A percentile compares a stretch with the other conserved stretches of the same genome.
phyloP scores from a whole-genome alignment of 1,140 invertebrate genomes.

The Oppia nitens region DNA sequence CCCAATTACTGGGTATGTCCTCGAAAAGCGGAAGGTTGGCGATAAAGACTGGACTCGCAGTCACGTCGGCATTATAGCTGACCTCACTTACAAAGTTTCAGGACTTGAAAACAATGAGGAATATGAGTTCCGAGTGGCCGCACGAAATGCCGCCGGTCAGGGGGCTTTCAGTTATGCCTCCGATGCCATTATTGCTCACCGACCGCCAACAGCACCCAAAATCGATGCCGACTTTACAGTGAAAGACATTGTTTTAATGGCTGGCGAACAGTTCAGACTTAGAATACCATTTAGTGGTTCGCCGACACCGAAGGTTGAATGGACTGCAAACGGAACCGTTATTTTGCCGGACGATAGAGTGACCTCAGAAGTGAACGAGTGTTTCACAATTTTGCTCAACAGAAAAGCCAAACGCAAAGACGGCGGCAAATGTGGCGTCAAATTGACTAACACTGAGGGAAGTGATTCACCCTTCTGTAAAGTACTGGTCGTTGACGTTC shows the following conservation, averaged over 20 bases:
- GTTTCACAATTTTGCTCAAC: constrained; percentile 66
- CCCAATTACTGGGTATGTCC: constrained; percentile 89
- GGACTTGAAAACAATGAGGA: constrained; percentile 82
- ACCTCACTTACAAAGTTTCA: constrained; percentile 92
- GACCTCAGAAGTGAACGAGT: constrained; percentile 56
- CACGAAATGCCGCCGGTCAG: constrained; percentile 85
- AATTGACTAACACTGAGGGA: constrained; percentile 71
- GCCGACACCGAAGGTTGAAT: constrained; percentile 75
- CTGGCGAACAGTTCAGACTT: constrained; percentile 89
- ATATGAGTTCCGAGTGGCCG: constrained; percentile 80
- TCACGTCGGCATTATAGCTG: constrained; percentile 81
- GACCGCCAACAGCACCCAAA: no score
- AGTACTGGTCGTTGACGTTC: constrained; percentile 42
- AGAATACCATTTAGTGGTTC: constrained; percentile 83
- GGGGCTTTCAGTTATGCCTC: constrained; percentile 57
- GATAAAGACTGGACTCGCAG: constrained; percentile 58
- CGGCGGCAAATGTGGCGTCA: constrained; percentile 77
- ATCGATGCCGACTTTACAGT: no score
- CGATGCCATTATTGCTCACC: no score
- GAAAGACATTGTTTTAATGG: no score
- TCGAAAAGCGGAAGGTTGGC: constrained; percentile 83
- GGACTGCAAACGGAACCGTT: constrained; percentile 59
- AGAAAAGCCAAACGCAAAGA: constrained; percentile 75
- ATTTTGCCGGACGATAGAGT: constrained; percentile 41
- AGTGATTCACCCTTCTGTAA: constrained; percentile 80